Percentiles rank a stretch among this genome's conserved stretches.
Conservation (phyloP, 2,113 vertebrate species). For the Gallinago paraguaiae region DNA sequence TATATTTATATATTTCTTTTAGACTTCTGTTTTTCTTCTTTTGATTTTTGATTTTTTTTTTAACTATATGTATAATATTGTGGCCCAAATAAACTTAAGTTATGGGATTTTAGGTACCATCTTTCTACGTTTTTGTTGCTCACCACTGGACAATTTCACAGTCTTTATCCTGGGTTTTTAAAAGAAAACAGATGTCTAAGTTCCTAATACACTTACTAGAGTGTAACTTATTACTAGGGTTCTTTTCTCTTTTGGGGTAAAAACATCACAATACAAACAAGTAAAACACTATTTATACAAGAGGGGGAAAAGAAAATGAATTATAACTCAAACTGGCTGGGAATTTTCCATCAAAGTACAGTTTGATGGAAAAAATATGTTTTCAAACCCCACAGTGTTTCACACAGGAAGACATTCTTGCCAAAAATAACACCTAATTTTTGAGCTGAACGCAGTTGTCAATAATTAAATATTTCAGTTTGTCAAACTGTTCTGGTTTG, state of each 20-base stretch:
- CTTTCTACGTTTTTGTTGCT: neutral
- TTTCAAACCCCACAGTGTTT: neutral
- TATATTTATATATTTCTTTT: neutral
- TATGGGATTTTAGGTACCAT: fast-evolving
- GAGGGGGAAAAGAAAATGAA: neutral
- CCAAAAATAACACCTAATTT: neutral
- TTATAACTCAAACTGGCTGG: neutral
- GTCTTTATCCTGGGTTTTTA: neutral
- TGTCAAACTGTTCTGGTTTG: neutral
- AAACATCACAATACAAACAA: neutral
- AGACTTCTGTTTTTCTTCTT: neutral
- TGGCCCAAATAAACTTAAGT: neutral
- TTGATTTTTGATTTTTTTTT: neutral
- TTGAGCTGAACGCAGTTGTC: neutral
- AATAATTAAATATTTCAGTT: neutral
- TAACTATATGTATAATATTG: neutral
- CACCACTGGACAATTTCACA: neutral
- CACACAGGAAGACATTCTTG: neutral
- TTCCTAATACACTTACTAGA: neutral
- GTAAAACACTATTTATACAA: neutral
- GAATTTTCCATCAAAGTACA: neutral
- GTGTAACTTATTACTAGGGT: neutral
- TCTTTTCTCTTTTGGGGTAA: neutral
- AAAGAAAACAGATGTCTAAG: neutral
- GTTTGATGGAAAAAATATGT: neutral